Conservation (phyloP, 2,888 invertebrate genomes). For the Tenthredo notha region DNA sequence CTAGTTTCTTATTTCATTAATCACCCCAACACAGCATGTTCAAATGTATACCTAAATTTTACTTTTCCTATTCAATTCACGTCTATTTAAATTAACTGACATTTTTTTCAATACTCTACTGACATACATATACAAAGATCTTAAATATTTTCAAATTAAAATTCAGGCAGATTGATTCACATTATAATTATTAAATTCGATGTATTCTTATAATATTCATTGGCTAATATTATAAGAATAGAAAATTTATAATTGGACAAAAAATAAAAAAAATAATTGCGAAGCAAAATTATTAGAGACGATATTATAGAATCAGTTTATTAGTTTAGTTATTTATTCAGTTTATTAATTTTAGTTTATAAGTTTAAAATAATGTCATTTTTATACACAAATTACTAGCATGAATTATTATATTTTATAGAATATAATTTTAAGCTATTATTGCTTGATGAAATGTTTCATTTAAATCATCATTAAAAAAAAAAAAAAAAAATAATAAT, state of each 20-base stretch:
- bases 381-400: neutral
- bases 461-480: neutral
- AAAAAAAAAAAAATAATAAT: too few relatives aligned
- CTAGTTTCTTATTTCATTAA: neutral
- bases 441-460: neutral
- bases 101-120: neutral
- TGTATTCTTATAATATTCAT: neutral
- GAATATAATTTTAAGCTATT: neutral
- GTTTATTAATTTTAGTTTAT: neutral
- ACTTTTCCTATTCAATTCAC: too few relatives aligned
- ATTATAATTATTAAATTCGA: neutral
- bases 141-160: neutral
- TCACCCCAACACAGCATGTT: neutral
- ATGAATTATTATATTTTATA: constrained; percentile 2
- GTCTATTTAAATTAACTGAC: neutral
- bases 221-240: neutral
- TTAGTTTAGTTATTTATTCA: neutral
- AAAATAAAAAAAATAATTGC: neutral
- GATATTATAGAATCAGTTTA: neutral
- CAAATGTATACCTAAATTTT: too few relatives aligned
- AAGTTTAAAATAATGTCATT: neutral
- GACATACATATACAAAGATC: neutral
- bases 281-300: neutral
- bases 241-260: neutral
- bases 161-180: neutral